Evolutionary conservation across 2,113 vertebrate species (phyloP).

Genomic region (Gobius niger): DNA sequence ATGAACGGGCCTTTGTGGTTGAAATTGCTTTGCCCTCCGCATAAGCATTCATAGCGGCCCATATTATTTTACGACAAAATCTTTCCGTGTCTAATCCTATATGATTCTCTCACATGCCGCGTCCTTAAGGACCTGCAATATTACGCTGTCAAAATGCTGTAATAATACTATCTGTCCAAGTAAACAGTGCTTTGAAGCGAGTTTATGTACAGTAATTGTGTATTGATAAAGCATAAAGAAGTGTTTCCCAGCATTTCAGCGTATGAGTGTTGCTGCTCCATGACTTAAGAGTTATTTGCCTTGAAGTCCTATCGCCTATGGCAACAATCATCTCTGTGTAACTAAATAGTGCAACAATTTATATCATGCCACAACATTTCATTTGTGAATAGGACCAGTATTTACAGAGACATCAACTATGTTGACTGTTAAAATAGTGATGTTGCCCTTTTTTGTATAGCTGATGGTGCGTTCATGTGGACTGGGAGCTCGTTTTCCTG

Average conservation of each 20-base stretch:
- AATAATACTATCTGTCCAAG: neutral
- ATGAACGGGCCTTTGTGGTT: constrained; percentile 2
- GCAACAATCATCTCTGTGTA: too few relatives aligned
- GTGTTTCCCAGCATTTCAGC: neutral
- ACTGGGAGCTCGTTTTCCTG: too few relatives aligned
- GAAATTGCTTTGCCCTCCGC: neutral
- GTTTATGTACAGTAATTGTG: neutral
- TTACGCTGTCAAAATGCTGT: neutral
- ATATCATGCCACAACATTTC: too few relatives aligned
- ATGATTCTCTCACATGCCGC: neutral
- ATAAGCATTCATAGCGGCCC: neutral
- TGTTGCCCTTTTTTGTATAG: too few relatives aligned
- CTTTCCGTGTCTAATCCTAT: neutral
- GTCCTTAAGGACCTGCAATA: neutral
- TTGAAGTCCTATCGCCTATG: too few relatives aligned
- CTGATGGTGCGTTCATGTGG: too few relatives aligned
- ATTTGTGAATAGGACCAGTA: too few relatives aligned
- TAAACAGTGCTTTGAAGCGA: neutral
- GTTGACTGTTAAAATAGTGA: too few relatives aligned
- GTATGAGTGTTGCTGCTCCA: too few relatives aligned
- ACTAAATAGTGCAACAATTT: too few relatives aligned
- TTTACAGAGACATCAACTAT: too few relatives aligned
- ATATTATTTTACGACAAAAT: constrained; percentile 8
- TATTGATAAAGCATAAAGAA: neutral
- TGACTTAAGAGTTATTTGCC: too few relatives aligned